Evolutionary conservation across 2,888 invertebrate genomes (phyloP).

Genomic region (Lasioglossum marginatum): DNA sequence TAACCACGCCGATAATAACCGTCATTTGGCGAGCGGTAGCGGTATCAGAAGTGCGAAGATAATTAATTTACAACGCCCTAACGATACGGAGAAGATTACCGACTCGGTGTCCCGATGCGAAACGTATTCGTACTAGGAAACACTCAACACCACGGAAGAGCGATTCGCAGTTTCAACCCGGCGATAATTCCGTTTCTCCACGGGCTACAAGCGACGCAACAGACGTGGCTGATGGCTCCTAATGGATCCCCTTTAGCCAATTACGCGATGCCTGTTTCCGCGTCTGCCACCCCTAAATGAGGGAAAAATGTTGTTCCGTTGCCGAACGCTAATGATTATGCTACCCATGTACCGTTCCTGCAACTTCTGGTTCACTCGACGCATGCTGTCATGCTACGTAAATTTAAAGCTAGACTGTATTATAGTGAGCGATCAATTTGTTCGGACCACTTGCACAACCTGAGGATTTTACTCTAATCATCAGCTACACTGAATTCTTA

Average conservation of each 20-base stretch:
- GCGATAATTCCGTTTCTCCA: conserved; percentile 65
- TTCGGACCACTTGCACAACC: neutral
- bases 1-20: conserved; percentile 31
- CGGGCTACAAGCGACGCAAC: conserved; percentile 28
- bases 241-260: conserved; percentile 64
- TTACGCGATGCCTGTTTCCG: conserved; percentile 62
- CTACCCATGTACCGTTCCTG: conserved; percentile 60
- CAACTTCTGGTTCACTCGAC: neutral
- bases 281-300: conserved; percentile 29
- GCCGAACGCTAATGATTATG: conserved; percentile 71
- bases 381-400: neutral
- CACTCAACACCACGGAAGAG: conserved; percentile 24
- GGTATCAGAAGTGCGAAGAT: conserved; percentile 34
- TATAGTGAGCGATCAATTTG: neutral
- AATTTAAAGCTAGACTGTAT: neutral
- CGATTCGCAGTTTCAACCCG: conserved; percentile 38
- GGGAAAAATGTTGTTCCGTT: conserved; percentile 7
- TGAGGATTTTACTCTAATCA: neutral
- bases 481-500: neutral
- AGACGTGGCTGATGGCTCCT: conserved; percentile 62
- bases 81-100: conserved; percentile 66
- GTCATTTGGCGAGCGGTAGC: conserved; percentile 16
- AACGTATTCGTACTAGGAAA: conserved; percentile 23
- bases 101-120: conserved; percentile 51
- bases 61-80: conserved; percentile 66